These are phyloP conservation scores for Pseudomugil tenellus DNA, from an alignment of 2,797 vertebrate species.

Conservation along the genomic window DNA sequence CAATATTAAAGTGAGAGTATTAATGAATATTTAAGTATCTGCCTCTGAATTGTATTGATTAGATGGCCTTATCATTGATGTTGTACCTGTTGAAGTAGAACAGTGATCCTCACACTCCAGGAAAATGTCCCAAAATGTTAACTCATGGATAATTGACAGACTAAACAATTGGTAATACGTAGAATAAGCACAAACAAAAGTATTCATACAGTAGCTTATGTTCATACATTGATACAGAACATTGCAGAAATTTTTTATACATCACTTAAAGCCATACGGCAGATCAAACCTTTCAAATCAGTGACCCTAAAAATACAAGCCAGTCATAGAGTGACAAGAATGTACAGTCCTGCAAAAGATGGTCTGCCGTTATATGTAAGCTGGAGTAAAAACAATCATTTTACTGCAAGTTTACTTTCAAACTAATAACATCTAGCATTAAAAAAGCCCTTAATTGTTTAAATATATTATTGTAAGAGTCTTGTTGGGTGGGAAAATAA, in stretches of 20 bases:
- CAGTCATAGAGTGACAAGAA: neutral
- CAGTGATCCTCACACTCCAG: conserved; percentile 37
- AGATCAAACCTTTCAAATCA: neutral
- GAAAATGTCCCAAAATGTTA: conserved; percentile 47
- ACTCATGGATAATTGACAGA: conserved; percentile 46
- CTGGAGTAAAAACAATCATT: too few species aligned
- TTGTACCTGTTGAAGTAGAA: conserved; percentile 49
- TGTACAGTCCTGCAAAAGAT: neutral
- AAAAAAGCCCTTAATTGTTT: neutral
- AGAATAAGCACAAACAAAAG: neutral
- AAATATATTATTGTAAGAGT: too few species aligned
- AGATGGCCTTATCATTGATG: conserved; percentile 45
- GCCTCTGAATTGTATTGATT: conserved; percentile 68
- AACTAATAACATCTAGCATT: too few species aligned
- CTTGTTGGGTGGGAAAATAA: too few species aligned
- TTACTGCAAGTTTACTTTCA: too few species aligned
- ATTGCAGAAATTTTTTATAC: neutral
- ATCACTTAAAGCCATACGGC: neutral
- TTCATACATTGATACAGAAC: neutral
- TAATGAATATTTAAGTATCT: conserved; percentile 75
- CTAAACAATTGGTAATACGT: conserved; percentile 25
- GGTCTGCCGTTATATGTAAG: neutral
- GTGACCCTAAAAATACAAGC: neutral
- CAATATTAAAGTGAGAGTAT: conserved; percentile 69
- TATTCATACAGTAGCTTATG: neutral